Conservation (phyloP, 2,888 invertebrate species). For the Scrobipalpa costella region DNA sequence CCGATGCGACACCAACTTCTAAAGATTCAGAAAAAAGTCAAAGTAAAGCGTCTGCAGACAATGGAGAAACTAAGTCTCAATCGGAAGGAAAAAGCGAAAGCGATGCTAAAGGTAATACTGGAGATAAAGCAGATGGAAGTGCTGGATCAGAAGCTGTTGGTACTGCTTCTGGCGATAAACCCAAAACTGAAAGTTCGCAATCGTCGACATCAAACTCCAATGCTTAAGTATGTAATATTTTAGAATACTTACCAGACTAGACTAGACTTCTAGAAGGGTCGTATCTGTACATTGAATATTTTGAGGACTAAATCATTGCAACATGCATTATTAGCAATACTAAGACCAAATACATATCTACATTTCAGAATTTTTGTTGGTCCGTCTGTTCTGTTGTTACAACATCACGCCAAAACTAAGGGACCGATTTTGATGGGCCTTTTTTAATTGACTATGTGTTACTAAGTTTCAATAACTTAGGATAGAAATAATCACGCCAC, state of each 20-base stretch:
- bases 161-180: background rate
- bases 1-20: background rate
- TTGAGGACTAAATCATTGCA: too few species aligned
- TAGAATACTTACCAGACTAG: background rate
- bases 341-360: too few species aligned
- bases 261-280: too few species aligned
- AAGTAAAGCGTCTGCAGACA: background rate
- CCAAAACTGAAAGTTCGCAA: background rate
- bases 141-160: background rate
- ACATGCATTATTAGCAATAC: too few species aligned
- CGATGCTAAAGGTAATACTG: background rate
- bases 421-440: too few species aligned
- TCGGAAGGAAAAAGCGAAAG: background rate
- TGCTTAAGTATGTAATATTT: background rate
- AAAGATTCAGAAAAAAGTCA: background rate
- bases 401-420: too few species aligned
- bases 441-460: too few species aligned
- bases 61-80: background rate
- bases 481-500: too few species aligned
- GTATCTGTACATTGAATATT: too few species aligned
- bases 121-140: background rate
- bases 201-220: background rate
- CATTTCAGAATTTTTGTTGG: too few species aligned
- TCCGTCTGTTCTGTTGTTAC: too few species aligned
- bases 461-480: too few species aligned